Conservation (phyloP, 2,888 invertebrate species). For the Acleris sparsana region DNA sequence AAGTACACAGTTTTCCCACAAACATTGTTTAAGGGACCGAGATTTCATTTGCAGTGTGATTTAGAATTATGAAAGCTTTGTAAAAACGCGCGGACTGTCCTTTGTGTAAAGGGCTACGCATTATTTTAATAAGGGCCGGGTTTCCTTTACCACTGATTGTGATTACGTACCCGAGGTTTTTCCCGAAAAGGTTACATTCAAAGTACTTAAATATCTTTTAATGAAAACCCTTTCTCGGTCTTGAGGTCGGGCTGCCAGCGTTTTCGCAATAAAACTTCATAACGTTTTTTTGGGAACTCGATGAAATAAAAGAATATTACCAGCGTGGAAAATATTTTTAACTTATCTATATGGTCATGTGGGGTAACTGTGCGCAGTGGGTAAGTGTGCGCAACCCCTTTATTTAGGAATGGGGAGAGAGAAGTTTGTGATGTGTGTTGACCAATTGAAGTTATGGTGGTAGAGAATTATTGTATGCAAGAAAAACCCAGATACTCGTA, state of each 20-base stretch:
- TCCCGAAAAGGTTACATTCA: slow-evolving; percentile 15
- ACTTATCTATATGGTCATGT: no score
- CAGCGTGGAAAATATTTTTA: no score
- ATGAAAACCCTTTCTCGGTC: slow-evolving; percentile 6
- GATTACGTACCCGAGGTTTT: slow-evolving; percentile 30
- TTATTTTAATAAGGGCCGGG: slow-evolving; percentile 41
- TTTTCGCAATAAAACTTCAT: slow-evolving; percentile 1
- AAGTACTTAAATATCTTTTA: slow-evolving; percentile 10
- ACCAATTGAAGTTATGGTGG: no score
- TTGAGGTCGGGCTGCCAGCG: not conserved
- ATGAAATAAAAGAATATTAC: no score
- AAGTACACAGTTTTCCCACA: slow-evolving; percentile 46
- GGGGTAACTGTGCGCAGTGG: no score
- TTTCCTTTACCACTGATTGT: slow-evolving; percentile 30
- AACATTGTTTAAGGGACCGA: slow-evolving; percentile 44
- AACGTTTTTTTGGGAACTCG: no score
- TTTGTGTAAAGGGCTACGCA: slow-evolving; percentile 36
- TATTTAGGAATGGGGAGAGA: no score
- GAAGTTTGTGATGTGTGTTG: no score
- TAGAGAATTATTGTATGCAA: no score
- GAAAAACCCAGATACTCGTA: no score
- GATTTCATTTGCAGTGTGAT: slow-evolving; percentile 46
- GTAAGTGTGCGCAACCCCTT: no score
- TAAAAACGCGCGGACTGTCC: slow-evolving; percentile 37
- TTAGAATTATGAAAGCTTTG: slow-evolving; percentile 39